These are phyloP conservation scores for Crotophaga sulcirostris DNA, from an alignment of 2,113 vertebrate species.

Conservation along the genomic window DNA sequence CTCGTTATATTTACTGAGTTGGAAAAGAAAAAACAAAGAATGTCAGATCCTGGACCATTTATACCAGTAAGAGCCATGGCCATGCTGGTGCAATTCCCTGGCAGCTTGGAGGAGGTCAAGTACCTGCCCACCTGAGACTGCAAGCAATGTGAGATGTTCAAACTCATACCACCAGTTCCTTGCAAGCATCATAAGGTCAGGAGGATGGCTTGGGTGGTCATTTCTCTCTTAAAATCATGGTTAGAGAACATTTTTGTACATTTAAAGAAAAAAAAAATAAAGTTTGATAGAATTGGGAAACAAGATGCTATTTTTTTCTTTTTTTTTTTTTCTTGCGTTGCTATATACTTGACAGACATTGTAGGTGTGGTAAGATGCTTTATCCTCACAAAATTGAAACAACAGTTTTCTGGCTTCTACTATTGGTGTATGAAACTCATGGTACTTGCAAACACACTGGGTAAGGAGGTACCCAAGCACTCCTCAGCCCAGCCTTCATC, in stretches of 20 bases:
- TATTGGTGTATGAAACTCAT: fast-evolving
- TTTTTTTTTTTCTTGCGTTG: neutral
- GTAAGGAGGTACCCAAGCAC: neutral
- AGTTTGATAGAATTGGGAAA: neutral
- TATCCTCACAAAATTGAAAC: neutral
- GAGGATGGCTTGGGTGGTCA: fast-evolving
- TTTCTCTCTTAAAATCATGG: neutral
- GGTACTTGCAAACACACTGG: fast-evolving
- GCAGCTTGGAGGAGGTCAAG: neutral
- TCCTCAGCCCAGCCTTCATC: neutral
- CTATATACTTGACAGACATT: neutral
- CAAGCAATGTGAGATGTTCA: neutral
- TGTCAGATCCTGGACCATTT: neutral
- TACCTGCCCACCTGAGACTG: neutral
- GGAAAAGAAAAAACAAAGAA: neutral
- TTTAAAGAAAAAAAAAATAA: neutral
- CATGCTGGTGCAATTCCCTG: neutral
- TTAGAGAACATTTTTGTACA: neutral
- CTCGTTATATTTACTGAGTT: neutral
- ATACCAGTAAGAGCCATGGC: fast-evolving
- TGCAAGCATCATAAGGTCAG: neutral
- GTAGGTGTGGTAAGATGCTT: neutral
- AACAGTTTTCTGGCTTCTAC: neutral
- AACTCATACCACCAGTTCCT: neutral
- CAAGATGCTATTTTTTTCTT: neutral